Evolutionary conservation across 2,113 vertebrate genomes (phyloP), one percentile per base, ranked within the genome.

Genomic region (Labeo catla): DNA sequence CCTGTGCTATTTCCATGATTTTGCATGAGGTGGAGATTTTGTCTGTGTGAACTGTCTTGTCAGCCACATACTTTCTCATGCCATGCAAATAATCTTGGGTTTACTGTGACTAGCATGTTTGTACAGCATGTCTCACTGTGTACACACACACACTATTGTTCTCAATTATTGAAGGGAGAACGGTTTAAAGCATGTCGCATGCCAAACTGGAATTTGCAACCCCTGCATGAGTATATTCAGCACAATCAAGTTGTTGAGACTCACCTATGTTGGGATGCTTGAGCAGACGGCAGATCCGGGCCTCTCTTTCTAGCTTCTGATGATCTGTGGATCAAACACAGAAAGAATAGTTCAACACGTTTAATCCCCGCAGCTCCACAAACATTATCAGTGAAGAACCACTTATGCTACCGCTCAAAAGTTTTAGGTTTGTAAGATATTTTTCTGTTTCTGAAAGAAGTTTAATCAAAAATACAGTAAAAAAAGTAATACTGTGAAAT

Each of bases 41-140:
- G 45, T 72, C 82, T 87, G 76, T 74, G 36, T 87, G 83, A 84
- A 84, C 63, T 4, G 28, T 77, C 76, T 28, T 77, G 49, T 85
- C 78, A 79, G 43, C 47, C 23, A 87, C 88, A 86, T 87, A 49
- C 49, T 77, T 34, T 39, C 65, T 80, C 83, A 85, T 54, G 78
- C 23, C 74, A 89, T 90, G 89, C 91, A 91, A 91, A 92, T 91
- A 52, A 76, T 16, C 74, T 28, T 78, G 72, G 78, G 12, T 74
- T 28, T 39, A 86, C 15, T 70, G 16, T 47, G 63, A 82, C 77
- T 61, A 36, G 8, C 47, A 70, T 68, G 19, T 39, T 70, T 49
- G 15, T 77, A 54, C 13, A 77, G 21, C 47, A 28, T 34, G 13
- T 66, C 13, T 82, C 23, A 34, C 19, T 36, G 76, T n/a, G 50